phyloP scores from a whole-genome alignment of 2,888 invertebrate species.

The Yponomeuta sedellus region DNA sequence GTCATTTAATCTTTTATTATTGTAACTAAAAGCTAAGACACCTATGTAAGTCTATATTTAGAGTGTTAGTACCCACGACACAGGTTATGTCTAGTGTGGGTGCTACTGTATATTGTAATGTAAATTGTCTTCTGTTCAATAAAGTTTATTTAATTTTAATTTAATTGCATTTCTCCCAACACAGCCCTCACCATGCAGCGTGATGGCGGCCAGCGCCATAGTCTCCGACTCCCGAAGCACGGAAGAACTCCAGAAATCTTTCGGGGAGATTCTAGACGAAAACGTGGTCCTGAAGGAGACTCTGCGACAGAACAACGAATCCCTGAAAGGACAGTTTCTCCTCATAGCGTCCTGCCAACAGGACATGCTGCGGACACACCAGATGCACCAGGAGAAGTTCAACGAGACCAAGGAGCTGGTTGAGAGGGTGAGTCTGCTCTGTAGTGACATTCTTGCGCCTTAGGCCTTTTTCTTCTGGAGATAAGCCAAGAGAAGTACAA shows the following conservation, averaged over 20 bases:
- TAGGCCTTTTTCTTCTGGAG: too few relatives aligned
- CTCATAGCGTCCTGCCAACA: slow-evolving; percentile 79
- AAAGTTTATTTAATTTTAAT: too few relatives aligned
- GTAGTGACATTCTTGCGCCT: neutral
- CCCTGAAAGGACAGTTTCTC: slow-evolving; percentile 81
- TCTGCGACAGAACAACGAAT: slow-evolving; percentile 79
- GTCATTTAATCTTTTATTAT: too few relatives aligned
- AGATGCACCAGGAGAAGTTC: slow-evolving; percentile 80
- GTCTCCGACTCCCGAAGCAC: slow-evolving; percentile 57
- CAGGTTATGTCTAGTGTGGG: too few relatives aligned
- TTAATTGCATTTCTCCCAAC: slow-evolving; percentile 19
- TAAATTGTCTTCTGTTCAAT: too few relatives aligned
- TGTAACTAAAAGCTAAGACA: too few relatives aligned
- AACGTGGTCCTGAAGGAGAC: slow-evolving; percentile 78
- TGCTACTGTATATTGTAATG: too few relatives aligned
- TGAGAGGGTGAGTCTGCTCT: slow-evolving; percentile 51
- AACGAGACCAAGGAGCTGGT: slow-evolving; percentile 79
- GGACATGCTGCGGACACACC: slow-evolving; percentile 78
- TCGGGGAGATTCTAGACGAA: slow-evolving; percentile 74
- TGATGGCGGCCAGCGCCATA: slow-evolving; percentile 65
- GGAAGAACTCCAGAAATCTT: slow-evolving; percentile 66
- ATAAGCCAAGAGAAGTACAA: too few relatives aligned
- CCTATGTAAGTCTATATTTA: too few relatives aligned
- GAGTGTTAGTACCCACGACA: too few relatives aligned
- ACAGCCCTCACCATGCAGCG: slow-evolving; percentile 61